These are phyloP conservation scores for Lagorchestes hirsutus DNA, from an alignment of 2,797 vertebrate species.

Conservation along the genomic window DNA sequence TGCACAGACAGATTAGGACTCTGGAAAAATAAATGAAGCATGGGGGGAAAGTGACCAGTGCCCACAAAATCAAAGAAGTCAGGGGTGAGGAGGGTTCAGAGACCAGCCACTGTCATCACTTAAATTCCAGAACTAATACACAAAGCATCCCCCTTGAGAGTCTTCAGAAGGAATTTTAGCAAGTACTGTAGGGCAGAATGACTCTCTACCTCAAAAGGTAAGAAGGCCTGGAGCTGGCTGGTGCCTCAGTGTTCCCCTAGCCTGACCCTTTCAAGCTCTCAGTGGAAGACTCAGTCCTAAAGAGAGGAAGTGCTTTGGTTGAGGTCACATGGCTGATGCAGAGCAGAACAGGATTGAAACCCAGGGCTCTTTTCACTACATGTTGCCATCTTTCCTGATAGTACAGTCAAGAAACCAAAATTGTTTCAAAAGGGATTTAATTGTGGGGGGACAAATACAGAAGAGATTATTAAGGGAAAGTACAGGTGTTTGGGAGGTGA, in stretches of 20 bases:
- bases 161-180: background rate
- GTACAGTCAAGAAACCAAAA: background rate
- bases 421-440: background rate
- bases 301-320: too few species aligned
- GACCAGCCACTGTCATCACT: background rate
- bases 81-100: background rate
- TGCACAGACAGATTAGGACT: background rate
- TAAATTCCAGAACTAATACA: background rate
- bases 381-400: background rate
- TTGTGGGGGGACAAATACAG: background rate
- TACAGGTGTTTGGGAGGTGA: background rate
- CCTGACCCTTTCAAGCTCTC: background rate
- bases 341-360: background rate
- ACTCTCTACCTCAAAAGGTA: too few species aligned
- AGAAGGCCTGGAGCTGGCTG: background rate
- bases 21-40: background rate
- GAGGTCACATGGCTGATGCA: background rate
- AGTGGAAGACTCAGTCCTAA: too few species aligned
- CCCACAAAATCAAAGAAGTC: background rate
- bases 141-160: too few species aligned
- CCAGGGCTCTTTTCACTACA: background rate
- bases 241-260: accelerated
- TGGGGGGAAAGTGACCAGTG: background rate
- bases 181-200: background rate
- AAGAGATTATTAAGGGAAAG: background rate